Evolutionary conservation across 2,797 vertebrate species (phyloP).

Genomic region (Myotis planiceps): DNA sequence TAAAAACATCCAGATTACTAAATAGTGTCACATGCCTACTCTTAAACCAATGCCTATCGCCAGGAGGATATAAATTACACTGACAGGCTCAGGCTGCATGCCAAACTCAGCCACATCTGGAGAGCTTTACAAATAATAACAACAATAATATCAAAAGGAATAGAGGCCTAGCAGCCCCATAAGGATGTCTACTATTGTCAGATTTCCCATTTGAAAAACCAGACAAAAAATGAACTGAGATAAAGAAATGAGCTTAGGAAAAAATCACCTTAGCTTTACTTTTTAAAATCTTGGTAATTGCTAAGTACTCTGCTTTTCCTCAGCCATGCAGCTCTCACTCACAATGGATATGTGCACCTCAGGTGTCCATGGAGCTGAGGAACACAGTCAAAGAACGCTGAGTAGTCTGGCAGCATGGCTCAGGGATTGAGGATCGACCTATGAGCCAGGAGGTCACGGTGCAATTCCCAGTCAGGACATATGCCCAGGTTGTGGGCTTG

Average conservation of each 20-base stretch:
- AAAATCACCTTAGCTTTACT: background rate
- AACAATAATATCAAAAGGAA: background rate
- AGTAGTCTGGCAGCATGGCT: background rate
- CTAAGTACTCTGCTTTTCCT: background rate
- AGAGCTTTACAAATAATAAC: background rate
- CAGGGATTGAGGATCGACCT: too few relatives aligned
- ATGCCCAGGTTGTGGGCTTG: too few relatives aligned
- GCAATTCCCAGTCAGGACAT: too few relatives aligned
- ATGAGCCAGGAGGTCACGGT: too few relatives aligned
- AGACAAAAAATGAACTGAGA: background rate
- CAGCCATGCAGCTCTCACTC: background rate
- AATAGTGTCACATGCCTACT: background rate
- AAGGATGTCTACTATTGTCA: background rate
- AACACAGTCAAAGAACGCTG: background rate
- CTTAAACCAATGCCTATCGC: background rate
- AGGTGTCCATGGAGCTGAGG: background rate
- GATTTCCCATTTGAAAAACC: background rate
- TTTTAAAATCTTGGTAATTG: background rate
- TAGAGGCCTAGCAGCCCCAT: background rate
- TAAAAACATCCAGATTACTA: background rate
- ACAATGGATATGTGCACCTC: background rate
- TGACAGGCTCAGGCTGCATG: background rate
- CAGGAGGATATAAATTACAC: background rate
- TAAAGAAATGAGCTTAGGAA: background rate
- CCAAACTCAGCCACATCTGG: background rate